A percentile compares a stretch with the other conserved stretches of the same genome.
Conservation (phyloP, 2,888 invertebrate species). For the Noctuana brunneofusca region DNA sequence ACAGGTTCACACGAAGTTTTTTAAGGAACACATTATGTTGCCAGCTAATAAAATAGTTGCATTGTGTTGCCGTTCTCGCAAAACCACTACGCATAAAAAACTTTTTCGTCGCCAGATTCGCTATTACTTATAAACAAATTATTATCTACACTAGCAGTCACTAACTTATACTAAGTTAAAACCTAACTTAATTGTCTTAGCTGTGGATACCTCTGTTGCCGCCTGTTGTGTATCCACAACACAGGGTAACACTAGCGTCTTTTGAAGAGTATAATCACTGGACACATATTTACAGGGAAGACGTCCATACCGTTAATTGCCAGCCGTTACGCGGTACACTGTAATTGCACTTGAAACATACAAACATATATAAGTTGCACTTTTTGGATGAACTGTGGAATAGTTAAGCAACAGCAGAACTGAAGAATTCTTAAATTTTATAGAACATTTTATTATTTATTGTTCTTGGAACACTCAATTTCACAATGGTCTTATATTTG, state of each 20-base stretch:
- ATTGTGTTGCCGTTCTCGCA: too few relatives aligned
- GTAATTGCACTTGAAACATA: background rate
- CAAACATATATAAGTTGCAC: too few relatives aligned
- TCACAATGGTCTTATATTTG: too few relatives aligned
- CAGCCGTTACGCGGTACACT: too few relatives aligned
- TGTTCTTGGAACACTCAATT: too few relatives aligned
- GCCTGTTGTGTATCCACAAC: background rate
- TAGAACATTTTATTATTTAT: too few relatives aligned
- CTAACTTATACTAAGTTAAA: slow-evolving; percentile 2
- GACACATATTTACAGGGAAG: slow-evolving; percentile 21
- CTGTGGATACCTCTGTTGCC: background rate
- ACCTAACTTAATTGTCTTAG: background rate
- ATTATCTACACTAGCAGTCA: background rate
- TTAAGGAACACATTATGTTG: background rate
- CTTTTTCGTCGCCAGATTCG: background rate
- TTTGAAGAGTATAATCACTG: background rate
- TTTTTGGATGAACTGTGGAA: too few relatives aligned
- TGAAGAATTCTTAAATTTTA: too few relatives aligned
- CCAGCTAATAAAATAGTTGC: background rate
- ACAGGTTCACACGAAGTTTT: background rate
- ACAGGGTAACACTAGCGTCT: background rate
- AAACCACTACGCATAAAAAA: too few relatives aligned
- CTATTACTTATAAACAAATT: background rate
- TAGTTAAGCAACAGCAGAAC: too few relatives aligned
- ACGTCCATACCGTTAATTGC: slow-evolving; percentile 17